Evolutionary conservation across 2,888 invertebrate species (phyloP).

Genomic region (Stramonita haemastoma): DNA sequence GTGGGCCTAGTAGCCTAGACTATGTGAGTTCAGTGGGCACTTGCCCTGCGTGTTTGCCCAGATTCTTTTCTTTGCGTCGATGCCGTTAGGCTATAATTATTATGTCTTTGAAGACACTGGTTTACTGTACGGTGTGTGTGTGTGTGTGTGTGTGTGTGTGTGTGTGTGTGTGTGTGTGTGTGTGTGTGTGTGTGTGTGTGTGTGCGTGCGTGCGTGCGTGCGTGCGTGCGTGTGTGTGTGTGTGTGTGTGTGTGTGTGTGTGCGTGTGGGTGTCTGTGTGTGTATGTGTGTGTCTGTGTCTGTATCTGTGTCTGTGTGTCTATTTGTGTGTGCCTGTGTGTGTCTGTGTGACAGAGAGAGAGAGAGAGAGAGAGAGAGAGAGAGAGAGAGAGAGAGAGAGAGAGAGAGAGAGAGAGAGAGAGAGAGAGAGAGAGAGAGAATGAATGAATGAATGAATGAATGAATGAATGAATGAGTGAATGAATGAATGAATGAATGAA

Average conservation of each 20-base stretch:
- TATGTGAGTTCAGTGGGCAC: too few relatives aligned
- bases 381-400: constrained; percentile 28
- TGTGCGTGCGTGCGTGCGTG: neutral
- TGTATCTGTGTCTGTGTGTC: neutral
- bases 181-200: constrained; percentile 17
- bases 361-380: constrained; percentile 20
- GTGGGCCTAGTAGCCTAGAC: too few relatives aligned
- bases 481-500: too few relatives aligned
- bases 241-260: neutral
- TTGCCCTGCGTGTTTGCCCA: too few relatives aligned
- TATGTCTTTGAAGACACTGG: neutral
- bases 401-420: constrained; percentile 4
- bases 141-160: constrained; percentile 17
- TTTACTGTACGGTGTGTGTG: neutral
- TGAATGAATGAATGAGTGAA: too few relatives aligned
- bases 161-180: constrained; percentile 17
- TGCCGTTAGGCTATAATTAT: too few relatives aligned
- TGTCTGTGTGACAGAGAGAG: constrained; percentile 13
- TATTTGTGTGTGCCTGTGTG: too few relatives aligned
- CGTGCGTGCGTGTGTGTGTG: too few relatives aligned
- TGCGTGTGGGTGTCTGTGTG: neutral
- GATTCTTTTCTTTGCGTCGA: too few relatives aligned
- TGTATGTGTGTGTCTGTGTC: constrained; percentile 7
- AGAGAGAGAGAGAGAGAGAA: neutral
- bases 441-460: too few relatives aligned